Evolutionary conservation across 2,113 vertebrate genomes (phyloP).

Genomic region (Platycercus adscitus): DNA sequence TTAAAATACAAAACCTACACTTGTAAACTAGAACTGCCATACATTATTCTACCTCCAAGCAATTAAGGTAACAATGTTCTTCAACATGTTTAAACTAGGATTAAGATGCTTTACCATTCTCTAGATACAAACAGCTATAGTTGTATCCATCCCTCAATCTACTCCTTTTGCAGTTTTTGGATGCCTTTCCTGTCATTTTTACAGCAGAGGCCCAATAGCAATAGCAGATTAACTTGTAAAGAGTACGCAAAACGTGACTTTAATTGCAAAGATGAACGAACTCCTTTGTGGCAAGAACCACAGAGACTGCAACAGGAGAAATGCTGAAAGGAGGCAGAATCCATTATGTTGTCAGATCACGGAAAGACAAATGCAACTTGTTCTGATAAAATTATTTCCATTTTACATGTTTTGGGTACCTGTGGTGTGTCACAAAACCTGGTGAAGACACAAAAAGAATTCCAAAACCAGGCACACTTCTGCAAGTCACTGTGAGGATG

Average conservation of each 20-base stretch:
- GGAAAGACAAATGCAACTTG: background rate
- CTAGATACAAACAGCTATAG: background rate
- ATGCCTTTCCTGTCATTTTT: background rate
- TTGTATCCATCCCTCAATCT: background rate
- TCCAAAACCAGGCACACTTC: background rate
- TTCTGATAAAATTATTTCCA: background rate
- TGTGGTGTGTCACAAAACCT: background rate
- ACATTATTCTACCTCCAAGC: background rate
- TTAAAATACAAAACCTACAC: background rate
- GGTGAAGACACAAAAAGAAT: background rate
- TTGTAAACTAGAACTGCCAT: background rate
- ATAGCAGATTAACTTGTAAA: background rate
- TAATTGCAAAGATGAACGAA: background rate
- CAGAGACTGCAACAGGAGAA: background rate
- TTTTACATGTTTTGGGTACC: background rate
- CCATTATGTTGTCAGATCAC: background rate
- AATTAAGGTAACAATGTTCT: background rate
- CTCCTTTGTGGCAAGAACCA: background rate
- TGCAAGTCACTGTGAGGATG: background rate
- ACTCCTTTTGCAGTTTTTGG: background rate
- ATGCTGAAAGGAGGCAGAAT: background rate
- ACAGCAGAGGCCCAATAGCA: background rate
- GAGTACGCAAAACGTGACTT: background rate
- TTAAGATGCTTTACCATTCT: background rate
- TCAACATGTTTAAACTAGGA: background rate